Base-by-base conservation (phyloP, 1,140 invertebrate species). In the Pseudomyrmex pallidus region DNA sequence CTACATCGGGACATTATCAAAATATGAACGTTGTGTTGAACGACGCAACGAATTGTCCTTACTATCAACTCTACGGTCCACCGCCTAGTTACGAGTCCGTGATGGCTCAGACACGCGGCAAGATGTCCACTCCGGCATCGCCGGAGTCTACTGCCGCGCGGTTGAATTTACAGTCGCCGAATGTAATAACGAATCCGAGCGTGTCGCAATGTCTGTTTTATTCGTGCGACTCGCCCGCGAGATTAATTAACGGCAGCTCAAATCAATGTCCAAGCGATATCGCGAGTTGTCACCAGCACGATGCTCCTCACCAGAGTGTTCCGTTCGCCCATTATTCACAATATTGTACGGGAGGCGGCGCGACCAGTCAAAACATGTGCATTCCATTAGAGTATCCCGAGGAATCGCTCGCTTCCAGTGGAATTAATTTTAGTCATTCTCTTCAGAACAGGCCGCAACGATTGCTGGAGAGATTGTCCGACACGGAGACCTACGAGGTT, bases 81-180 rank as follows among this genome's bases (percentile, higher is more conserved):
- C 94, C 94, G 9, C 94, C 94, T 15, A 95, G 94, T 82, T 95
- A 95, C 83, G 94, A 95, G 70, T 94, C 94, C 70, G 94, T 95
- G 17, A 94, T 95, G 48, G 92, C 93, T 2, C 93, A 94, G 72
- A 90, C 91, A 7, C 91, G 93, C 4, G 91, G 92, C 20, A 94
- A 94, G 68, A 78, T 90, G 1, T 85, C 90, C 1, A 86, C 63
- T 64, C 89, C 93, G 2, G 87, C 91, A 50, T 92, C 92, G 10
- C 89, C 91, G 25, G 91, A 94, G 54, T 82, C 90, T 5, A 80
- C 82, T 15, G 35, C 17, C 35, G 17, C 85, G 10, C 80, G 82
- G 9, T 4, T 80, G 5, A 85, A 82, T 57, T 15, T 67, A n/a
- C 87, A 85, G 44, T 54, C 85, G 9, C 12, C 77, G 15, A 85